Evolutionary conservation across 2,113 vertebrate genomes (phyloP), one percentile per base, ranked within the genome.

Genomic region (Xyrauchen texanus): DNA sequence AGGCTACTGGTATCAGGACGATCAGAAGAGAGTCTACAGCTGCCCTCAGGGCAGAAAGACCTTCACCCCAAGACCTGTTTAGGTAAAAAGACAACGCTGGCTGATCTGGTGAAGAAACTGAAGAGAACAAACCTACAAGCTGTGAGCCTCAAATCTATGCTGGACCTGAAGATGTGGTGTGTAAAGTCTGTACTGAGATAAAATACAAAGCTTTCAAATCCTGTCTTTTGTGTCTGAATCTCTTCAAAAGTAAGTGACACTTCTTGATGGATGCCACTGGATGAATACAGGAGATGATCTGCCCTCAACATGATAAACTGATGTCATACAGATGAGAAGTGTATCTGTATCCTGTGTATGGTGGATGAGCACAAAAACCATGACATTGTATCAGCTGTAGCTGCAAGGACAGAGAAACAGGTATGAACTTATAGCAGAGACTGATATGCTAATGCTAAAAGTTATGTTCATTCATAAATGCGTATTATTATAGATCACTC

Each of bases 301-400:
- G 21, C 21, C 21, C 21, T 34, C 21, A 34, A 63, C n/a, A 7
- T 15, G 61, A 63, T 16, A 2, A 63, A 16, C 34, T 4, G 34
- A 15, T 63, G 61, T 63, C n/a, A 16, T 4, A 63, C 61, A 4
- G 61, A 63, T 21, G 6, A 63, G 61, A 16, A 63, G 16, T 21
- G 8, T 4, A 63, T 63, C 3, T 63, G 61, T 34, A 34, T 21
- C 1, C 21, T 63, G 61, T 63, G 61, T 63, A 63, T 21, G 16
- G 16, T 63, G 61, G 61, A 63, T 63, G 61, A 63, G 51, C 51
- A 63, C 61, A 63, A 63, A 63, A 63, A 63, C 8, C 61, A 63
- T 4, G 8, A 63, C 15, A 63, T 16, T 34, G 61, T 63, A 0
- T 6, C 15, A 9, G 21, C 15, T 63, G 7, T 7, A 34, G 15